A percentile compares a stretch with the other conserved stretches of the same genome.
phyloP scores from a whole-genome alignment of 2,888 invertebrate species.

The Ophion costatus region DNA sequence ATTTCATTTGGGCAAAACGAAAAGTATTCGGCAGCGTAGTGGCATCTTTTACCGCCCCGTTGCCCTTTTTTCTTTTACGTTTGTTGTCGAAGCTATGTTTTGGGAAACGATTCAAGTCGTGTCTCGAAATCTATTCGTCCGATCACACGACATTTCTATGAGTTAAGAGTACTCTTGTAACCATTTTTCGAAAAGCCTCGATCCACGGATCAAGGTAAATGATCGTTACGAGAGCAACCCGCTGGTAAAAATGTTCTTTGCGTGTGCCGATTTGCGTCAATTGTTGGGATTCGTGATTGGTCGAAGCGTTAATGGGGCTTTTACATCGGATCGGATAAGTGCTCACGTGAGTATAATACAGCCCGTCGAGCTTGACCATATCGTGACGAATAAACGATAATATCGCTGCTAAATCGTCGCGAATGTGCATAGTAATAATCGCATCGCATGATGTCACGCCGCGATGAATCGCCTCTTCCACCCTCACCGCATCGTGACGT shows the following conservation, averaged over 20 bases:
- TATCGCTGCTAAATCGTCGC: constrained; percentile 57
- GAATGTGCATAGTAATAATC: constrained; percentile 63
- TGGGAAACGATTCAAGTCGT: too few species aligned
- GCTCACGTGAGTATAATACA: neutral
- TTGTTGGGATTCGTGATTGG: neutral
- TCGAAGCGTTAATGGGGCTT: neutral
- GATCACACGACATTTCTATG: too few species aligned
- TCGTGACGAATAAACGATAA: constrained; percentile 60
- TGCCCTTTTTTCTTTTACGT: too few species aligned
- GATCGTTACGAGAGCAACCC: neutral
- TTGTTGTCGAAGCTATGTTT: too few species aligned
- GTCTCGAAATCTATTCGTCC: too few species aligned
- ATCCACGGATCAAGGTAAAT: too few species aligned
- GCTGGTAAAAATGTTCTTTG: neutral
- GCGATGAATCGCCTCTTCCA: constrained; percentile 43
- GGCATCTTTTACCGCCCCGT: too few species aligned
- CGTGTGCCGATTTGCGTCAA: neutral
- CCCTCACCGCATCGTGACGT: constrained; percentile 33
- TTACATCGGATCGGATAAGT: neutral
- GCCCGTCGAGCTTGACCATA: constrained; percentile 48
- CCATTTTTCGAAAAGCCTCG: too few species aligned
- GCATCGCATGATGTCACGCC: constrained; percentile 58
- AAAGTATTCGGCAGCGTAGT: too few species aligned
- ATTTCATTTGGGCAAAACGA: too few species aligned
- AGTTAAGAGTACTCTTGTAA: too few species aligned